Evolutionary conservation across 1,140 invertebrate species (phyloP).

Genomic region (Calliopsis andreniformis): DNA sequence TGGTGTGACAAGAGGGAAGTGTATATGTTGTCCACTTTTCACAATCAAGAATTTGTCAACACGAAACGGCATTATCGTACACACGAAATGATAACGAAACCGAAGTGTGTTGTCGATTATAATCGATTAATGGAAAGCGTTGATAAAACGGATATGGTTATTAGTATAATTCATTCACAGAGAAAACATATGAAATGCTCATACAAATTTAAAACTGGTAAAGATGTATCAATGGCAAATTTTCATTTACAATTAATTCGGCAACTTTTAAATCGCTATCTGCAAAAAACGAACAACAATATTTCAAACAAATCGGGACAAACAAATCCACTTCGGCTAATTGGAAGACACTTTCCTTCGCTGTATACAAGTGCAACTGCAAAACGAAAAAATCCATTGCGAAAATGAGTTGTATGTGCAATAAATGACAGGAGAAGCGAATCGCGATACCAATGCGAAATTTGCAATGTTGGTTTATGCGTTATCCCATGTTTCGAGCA

Average conservation of each 20-base stretch:
- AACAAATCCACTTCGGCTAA: too few relatives aligned
- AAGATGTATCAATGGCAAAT: slow-evolving; percentile 36
- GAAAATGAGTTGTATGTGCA: slow-evolving; percentile 30
- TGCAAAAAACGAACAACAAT: too few relatives aligned
- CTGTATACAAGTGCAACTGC: slow-evolving; percentile 19
- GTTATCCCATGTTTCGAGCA: too few relatives aligned
- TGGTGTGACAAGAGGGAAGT: slow-evolving; percentile 50
- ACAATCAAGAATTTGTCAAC: slow-evolving; percentile 35
- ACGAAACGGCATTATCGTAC: slow-evolving; percentile 38
- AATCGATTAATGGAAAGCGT: slow-evolving; percentile 75
- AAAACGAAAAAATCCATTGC: slow-evolving; percentile 35
- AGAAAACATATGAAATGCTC: slow-evolving; percentile 54
- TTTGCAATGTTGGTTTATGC: too few relatives aligned
- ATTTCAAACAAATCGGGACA: too few relatives aligned
- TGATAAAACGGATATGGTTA: slow-evolving; percentile 71
- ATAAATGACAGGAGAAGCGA: slow-evolving; percentile 32
- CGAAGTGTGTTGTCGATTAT: slow-evolving; percentile 73
- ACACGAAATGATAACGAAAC: slow-evolving; percentile 60
- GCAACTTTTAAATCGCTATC: slow-evolving; percentile 39
- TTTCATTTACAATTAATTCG: slow-evolving; percentile 49
- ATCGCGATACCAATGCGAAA: too few relatives aligned
- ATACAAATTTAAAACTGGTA: slow-evolving; percentile 36
- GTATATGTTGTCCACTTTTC: slow-evolving; percentile 40
- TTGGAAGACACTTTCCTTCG: too few relatives aligned
- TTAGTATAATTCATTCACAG: slow-evolving; percentile 67